Conservation (phyloP, 2,113 vertebrate species). For the Tachuris rubrigastra region DNA sequence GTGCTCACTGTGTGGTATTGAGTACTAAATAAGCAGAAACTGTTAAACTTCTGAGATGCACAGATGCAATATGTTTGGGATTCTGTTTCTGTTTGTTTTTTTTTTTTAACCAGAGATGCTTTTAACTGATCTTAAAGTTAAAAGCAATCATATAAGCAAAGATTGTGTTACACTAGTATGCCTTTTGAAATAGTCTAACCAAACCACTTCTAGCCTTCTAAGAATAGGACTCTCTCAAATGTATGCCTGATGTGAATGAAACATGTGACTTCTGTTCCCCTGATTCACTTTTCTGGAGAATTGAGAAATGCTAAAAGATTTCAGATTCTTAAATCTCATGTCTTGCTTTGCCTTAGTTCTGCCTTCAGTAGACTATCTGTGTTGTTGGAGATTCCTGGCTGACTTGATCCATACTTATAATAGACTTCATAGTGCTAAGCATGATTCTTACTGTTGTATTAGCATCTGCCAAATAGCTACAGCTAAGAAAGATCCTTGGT, state of each 20-base stretch:
- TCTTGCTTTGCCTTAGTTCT: conserved; percentile 4
- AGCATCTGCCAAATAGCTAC: not conserved
- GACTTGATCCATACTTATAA: not conserved
- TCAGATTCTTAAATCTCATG: not conserved
- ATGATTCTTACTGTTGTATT: not conserved
- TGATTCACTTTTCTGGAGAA: not conserved
- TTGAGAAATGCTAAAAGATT: not conserved
- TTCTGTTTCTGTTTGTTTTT: not conserved
- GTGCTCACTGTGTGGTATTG: not conserved
- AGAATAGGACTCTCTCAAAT: not conserved
- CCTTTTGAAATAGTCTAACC: conserved; percentile 34
- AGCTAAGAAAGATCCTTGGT: not conserved
- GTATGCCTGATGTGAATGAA: not conserved
- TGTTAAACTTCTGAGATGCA: not conserved
- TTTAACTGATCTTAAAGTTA: not conserved
- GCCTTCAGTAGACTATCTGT: not conserved
- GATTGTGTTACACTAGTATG: conserved; percentile 4
- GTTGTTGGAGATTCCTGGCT: not conserved
- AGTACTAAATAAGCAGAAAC: not conserved
- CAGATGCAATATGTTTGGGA: not conserved
- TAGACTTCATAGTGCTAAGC: not conserved
- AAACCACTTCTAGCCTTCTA: conserved; percentile 4
- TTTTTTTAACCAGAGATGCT: not conserved
- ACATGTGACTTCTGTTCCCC: not conserved
- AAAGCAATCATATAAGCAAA: not conserved